These are phyloP conservation scores for Megaptera novaeangliae DNA, from an alignment of 2,113 vertebrate species.

Conservation along the genomic window DNA sequence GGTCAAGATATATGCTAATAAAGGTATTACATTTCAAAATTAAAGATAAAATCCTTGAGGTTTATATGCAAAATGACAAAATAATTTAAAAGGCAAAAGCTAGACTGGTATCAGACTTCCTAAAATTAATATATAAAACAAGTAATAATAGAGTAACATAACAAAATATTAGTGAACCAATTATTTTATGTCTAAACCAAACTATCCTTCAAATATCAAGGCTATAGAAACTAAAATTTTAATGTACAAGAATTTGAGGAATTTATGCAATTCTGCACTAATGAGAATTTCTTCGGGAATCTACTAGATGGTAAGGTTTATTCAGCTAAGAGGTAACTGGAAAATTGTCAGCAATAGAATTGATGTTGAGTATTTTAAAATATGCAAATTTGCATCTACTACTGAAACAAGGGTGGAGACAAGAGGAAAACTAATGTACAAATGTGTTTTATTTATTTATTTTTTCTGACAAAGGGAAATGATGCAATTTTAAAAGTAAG, in stretches of 20 bases:
- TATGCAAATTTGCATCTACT: not conserved
- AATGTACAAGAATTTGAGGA: not conserved
- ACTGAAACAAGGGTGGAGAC: not conserved
- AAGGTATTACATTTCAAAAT: not conserved
- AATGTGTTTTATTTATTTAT: not conserved
- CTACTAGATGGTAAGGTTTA: not conserved
- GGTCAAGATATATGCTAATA: not conserved
- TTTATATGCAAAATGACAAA: not conserved
- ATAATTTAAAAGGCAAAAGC: not conserved
- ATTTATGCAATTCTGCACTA: no score
- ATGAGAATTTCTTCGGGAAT: not conserved
- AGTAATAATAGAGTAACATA: not conserved
- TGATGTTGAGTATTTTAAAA: not conserved
- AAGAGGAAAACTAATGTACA: not conserved
- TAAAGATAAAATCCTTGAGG: not conserved
- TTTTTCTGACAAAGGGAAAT: not conserved
- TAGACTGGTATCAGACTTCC: not conserved
- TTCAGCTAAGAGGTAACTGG: not conserved
- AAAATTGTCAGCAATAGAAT: not conserved
- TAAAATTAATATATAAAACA: not conserved
- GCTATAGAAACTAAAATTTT: not conserved
- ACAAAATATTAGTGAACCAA: not conserved
- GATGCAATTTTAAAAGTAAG: not conserved
- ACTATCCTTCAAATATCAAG: not conserved
- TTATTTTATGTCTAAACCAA: not conserved